phyloP scores from a whole-genome alignment of 2,888 invertebrate genomes.

The Carabus problematicus region DNA sequence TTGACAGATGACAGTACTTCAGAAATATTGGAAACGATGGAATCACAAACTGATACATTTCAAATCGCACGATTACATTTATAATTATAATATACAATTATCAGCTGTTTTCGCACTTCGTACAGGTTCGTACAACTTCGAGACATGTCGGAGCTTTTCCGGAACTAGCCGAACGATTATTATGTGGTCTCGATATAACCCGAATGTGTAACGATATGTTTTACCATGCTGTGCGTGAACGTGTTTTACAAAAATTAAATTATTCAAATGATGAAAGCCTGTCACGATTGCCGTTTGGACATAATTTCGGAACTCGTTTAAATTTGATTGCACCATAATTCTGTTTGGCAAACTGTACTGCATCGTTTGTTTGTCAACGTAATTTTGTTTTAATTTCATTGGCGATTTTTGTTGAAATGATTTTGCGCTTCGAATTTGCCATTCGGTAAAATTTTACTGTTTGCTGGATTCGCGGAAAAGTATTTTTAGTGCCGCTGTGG shows the following conservation, averaged over 20 bases:
- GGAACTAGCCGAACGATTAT: neutral
- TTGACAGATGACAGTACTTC: too few species aligned
- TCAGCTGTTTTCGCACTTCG: too few species aligned
- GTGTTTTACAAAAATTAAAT: slow-evolving; percentile 43
- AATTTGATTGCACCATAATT: slow-evolving; percentile 40
- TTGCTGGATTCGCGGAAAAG: slow-evolving; percentile 7
- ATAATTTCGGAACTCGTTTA: slow-evolving; percentile 43
- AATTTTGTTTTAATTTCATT: slow-evolving; percentile 42
- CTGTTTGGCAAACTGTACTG: slow-evolving; percentile 38
- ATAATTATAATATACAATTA: too few species aligned
- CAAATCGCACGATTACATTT: too few species aligned
- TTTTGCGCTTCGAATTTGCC: slow-evolving; percentile 33
- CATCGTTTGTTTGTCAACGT: slow-evolving; percentile 34
- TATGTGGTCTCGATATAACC: neutral
- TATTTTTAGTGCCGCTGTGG: too few species aligned
- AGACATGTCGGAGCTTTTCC: neutral
- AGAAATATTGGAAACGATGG: too few species aligned
- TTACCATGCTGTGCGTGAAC: neutral
- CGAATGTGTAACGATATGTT: neutral
- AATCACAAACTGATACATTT: too few species aligned
- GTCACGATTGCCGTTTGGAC: slow-evolving; percentile 39
- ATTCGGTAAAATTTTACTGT: slow-evolving; percentile 12
- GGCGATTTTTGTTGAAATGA: slow-evolving; percentile 31
- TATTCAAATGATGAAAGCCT: slow-evolving; percentile 40
- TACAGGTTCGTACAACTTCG: too few species aligned